Evolutionary conservation across 1,140 invertebrate genomes (phyloP), one percentile per base, ranked within the genome.

Genomic region (Pantala flavescens): DNA sequence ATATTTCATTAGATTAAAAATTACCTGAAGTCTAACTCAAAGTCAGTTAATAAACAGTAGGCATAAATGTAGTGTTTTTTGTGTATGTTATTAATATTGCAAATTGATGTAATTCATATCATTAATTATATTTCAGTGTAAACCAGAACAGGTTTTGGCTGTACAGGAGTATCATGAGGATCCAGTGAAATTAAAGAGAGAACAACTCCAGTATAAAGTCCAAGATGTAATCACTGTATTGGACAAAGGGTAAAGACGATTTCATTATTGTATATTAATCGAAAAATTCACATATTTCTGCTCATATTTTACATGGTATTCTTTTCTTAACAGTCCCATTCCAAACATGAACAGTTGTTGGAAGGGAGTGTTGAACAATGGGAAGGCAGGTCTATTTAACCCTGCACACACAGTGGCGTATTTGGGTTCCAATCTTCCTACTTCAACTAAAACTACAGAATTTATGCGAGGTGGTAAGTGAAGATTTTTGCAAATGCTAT

Each of bases 201-300:
- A 94, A 76, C 90, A 92, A 79, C 84, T 99, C 0, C 84, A 88
- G 74, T 98, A 95, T 83, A 88, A 90, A 77, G 88, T 91, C 77
- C 93, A 93, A 10, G 95, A 99, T 82, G 88, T 97, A 71, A 95
- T 99, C 73, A 95, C 94, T 7, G 95, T 99, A 5, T 81, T 99
- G 1, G 95, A 97, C 80, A 98, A 96, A 86, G 90, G 88, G 87
- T 36, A 36, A 36, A 36, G 28, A 5, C 2, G 28, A 12, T 23
- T 21, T 23, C 24, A 24, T n/a, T 24, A 21, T 63, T 16, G 16
- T 21, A 14, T 49, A 63, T 19, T 63, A 63, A 7, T 63, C n/a
- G 1, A 21, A 63, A 63, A 63, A 21, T 63, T 49, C 3, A 63
- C 14, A 63, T 63, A 7, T 63, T 63, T 63, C 12, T n/a, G n/a